Evolutionary conservation across 2,113 vertebrate species (phyloP), one percentile per base, ranked within the genome.

Genomic region (Chaetodon trifascialis): DNA sequence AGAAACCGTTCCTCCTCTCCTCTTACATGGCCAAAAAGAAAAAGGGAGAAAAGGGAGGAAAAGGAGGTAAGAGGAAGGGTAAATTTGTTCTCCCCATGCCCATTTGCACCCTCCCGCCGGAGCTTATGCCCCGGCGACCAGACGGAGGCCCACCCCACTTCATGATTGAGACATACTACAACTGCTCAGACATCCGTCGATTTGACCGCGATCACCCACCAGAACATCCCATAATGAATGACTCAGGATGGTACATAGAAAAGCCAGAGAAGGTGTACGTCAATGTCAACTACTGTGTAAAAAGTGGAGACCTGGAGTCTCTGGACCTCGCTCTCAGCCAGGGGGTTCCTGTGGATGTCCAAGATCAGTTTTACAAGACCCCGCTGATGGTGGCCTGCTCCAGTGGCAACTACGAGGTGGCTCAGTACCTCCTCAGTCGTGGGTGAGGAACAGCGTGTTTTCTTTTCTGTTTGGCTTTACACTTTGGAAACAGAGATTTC

Each of bases 341-440:
- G 21, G 96, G 96, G 1, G 94, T 99, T 25, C 95, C 96, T 0
- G 95, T 99, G 87, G 96, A 99, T 65, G 80, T 97, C 47, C 94
- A 94, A 59, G 98, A 99, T 74, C 92, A 78, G 60, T 97, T 94
- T 55, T 99, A 97, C 90, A 98, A 97, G 94, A 99, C 98, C 0
- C 98, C 98, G 0, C 92, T 99, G 46, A 99, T 98, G 96, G 89
- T 91, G 4, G 97, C 97, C 0, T 99, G 97, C 84, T 88, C 93
- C 30, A 95, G 30, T 65, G 98, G 98, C 9, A 97, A 95, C 83
- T 93, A 91, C 2, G 94, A 96, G 23, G 80, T 95, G 16, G 96
- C 95, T 73, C 93, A 96, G 80, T 97, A 96, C 82, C 97, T 99
- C 65, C 88, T 99, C 64, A 92, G 94, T 40, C 92, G 81, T 0